Conservation (phyloP, 2,797 vertebrate genomes). For the Chaunax sp. region DNA sequence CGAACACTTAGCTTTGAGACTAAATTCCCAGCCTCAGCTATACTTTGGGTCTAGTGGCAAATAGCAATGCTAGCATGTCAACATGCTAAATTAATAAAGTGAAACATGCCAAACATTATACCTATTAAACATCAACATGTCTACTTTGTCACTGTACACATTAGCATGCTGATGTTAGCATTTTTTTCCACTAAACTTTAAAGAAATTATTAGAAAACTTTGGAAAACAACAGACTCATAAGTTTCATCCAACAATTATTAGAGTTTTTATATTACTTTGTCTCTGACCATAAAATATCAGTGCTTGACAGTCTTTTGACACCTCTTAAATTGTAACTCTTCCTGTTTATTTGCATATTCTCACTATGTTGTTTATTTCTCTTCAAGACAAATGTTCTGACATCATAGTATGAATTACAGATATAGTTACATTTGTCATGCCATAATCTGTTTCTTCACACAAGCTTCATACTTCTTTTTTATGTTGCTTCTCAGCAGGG, state of each 20-base stretch:
- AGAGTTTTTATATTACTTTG: neutral
- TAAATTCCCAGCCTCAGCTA: too few relatives aligned
- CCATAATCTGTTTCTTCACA: neutral
- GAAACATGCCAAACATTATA: too few relatives aligned
- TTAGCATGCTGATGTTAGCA: too few relatives aligned
- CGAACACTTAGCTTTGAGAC: too few relatives aligned
- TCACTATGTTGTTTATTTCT: neutral
- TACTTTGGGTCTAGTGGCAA: too few relatives aligned
- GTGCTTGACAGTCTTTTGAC: neutral
- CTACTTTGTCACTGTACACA: too few relatives aligned
- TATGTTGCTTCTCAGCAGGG: conserved; percentile 52
- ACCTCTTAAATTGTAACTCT: neutral
- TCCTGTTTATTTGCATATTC: neutral
- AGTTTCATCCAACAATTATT: neutral
- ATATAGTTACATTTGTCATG: neutral
- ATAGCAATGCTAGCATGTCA: too few relatives aligned
- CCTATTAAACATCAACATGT: too few relatives aligned
- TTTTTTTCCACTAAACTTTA: neutral
- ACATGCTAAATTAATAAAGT: too few relatives aligned
- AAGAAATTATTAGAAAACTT: neutral
- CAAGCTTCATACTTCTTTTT: neutral
- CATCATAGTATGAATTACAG: neutral
- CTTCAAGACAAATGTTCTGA: neutral
- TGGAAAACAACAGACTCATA: neutral
- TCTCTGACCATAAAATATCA: conserved; percentile 8